phyloP scores from a whole-genome alignment of 2,797 vertebrate genomes.

The Lagocephalus sceleratus region DNA sequence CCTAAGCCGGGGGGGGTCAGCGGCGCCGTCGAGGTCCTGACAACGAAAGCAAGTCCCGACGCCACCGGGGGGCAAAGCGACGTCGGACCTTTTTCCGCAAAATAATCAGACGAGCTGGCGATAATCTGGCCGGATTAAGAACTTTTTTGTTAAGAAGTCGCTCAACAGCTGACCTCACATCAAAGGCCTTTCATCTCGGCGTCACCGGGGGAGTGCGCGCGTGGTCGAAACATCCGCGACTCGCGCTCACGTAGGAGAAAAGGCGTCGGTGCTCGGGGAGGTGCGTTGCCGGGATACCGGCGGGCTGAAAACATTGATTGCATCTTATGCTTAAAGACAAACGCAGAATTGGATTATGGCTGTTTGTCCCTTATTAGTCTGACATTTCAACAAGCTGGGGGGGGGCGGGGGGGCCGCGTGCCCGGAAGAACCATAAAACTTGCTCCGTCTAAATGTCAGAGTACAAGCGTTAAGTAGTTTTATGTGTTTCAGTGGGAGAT shows the following conservation, averaged over 20 bases:
- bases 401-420: constrained; percentile 1
- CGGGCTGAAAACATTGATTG: constrained; percentile 45
- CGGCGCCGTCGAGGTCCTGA: constrained; percentile 37
- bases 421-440: constrained; percentile 29
- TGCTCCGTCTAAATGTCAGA: constrained; percentile 55
- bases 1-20: constrained; percentile 58
- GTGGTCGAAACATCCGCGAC: no score
- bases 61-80: no score
- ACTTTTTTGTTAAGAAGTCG: no score
- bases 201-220: no score
- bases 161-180: no score
- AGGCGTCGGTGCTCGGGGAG: constrained; percentile 15
- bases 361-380: constrained; percentile 62
- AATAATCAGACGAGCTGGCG: no score
- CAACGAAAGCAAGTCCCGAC: background rate
- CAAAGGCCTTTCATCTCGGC: no score
- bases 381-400: constrained; percentile 49
- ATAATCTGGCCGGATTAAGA: no score
- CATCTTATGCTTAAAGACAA: constrained; percentile 42
- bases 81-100: no score
- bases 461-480: constrained; percentile 50
- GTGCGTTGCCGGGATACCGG: constrained; percentile 54
- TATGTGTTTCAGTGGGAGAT: constrained; percentile 44
- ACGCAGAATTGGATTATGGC: constrained; percentile 43
- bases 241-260: background rate